A percentile compares a stretch with the other conserved stretches of the same genome.
Conservation (phyloP, 1,140 invertebrate genomes). For the Physella acuta region DNA sequence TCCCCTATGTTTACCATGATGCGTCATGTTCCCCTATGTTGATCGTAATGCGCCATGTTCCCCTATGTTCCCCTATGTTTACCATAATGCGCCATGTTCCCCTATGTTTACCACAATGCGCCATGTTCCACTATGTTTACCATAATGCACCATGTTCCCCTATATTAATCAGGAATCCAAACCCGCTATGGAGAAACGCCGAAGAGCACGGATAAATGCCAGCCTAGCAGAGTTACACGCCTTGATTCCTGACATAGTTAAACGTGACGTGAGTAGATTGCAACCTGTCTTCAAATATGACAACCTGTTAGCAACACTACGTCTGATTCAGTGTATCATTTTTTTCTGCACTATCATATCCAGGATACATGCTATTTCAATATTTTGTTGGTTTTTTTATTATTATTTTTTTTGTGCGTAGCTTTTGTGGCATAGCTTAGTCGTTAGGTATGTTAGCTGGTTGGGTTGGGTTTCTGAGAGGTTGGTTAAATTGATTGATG, state of each 20-base stretch:
- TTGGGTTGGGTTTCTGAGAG: background rate
- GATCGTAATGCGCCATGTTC: no score
- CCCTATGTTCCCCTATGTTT: no score
- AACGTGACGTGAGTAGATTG: slow-evolving; percentile 68
- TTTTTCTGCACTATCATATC: background rate
- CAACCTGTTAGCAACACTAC: background rate
- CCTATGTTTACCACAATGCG: no score
- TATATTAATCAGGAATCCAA: slow-evolving; percentile 86
- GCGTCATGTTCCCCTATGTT: no score
- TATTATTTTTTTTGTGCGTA: background rate
- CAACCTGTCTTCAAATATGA: background rate
- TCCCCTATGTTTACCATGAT: no score
- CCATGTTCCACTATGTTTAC: no score
- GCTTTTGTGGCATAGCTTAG: background rate
- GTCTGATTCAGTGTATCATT: background rate
- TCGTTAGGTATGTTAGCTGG: background rate
- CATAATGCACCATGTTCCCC: no score
- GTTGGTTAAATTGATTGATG: background rate
- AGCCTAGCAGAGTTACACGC: slow-evolving; percentile 83
- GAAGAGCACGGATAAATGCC: slow-evolving; percentile 82
- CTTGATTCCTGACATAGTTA: slow-evolving; percentile 79
- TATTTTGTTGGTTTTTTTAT: background rate
- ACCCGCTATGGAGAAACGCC: slow-evolving; percentile 86
- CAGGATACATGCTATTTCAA: background rate
- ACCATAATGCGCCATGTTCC: no score